phyloP scores from a whole-genome alignment of 2,113 vertebrate species.

The Catharus bicknelli region DNA sequence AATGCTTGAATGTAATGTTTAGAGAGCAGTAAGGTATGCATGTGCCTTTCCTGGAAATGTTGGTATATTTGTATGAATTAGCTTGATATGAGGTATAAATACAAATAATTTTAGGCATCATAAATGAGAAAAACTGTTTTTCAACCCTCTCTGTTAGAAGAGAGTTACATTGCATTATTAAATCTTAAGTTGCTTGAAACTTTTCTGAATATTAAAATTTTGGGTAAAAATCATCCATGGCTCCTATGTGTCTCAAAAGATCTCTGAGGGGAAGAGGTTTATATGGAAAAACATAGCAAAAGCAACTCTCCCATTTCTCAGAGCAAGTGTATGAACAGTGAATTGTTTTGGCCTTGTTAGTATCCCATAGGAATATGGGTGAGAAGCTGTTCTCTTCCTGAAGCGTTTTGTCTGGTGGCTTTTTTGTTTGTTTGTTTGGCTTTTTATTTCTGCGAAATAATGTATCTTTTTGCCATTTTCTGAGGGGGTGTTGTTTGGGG shows the following conservation, averaged over 20 bases:
- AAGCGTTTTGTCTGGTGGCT: neutral
- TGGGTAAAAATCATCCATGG: neutral
- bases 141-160: neutral
- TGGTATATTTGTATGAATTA: neutral
- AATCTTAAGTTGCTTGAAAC: neutral
- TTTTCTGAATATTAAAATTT: neutral
- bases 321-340: neutral
- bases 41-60: neutral
- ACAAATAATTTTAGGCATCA: neutral
- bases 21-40: neutral
- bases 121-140: neutral
- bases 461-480: neutral
- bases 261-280: neutral
- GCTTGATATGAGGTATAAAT: neutral
- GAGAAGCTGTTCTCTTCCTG: neutral
- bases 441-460: neutral
- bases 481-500: rapidly evolving
- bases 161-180: neutral
- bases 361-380: neutral
- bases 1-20: neutral
- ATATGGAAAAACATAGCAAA: neutral
- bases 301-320: neutral
- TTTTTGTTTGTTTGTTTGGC: neutral
- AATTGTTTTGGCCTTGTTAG: neutral
- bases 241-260: neutral